Evolutionary conservation across 2,113 vertebrate species (phyloP).

Genomic region (Cynoglossus semilaevis): DNA sequence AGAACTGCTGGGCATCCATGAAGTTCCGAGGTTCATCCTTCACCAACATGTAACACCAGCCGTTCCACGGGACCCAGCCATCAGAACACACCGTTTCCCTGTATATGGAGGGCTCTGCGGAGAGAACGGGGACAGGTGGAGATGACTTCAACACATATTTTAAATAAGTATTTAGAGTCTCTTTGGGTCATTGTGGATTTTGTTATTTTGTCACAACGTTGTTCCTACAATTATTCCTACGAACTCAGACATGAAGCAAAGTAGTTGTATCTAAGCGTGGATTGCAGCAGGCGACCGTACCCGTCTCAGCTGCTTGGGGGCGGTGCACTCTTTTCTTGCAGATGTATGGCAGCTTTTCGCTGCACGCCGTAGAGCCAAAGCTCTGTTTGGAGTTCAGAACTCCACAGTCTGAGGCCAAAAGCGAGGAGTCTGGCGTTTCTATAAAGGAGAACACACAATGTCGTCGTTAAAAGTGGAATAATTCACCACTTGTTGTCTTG

Average conservation of each 20-base stretch:
- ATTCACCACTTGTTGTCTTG: neutral
- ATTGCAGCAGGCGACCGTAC: conserved; percentile 23
- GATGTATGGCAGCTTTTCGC: conserved; percentile 82
- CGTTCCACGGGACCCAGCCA: conserved; percentile 82
- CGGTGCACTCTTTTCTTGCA: conserved; percentile 77
- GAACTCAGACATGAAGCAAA: neutral
- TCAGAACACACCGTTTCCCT: conserved; percentile 78
- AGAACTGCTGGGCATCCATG: conserved; percentile 62
- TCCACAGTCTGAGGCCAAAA: conserved; percentile 82
- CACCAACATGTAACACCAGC: conserved; percentile 84
- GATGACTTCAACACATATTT: neutral
- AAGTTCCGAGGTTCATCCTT: conserved; percentile 61
- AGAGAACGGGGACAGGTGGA: neutral
- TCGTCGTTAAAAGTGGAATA: neutral
- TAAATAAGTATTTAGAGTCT: too few relatives aligned
- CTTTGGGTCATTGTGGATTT: too few relatives aligned
- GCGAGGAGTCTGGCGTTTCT: conserved; percentile 72
- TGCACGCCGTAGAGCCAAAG: conserved; percentile 80
- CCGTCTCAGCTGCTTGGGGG: conserved; percentile 31
- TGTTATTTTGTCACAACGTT: too few relatives aligned
- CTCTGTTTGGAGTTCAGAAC: conserved; percentile 74
- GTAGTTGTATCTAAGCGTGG: too few relatives aligned
- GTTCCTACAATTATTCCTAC: too few relatives aligned
- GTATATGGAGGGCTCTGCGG: conserved; percentile 77
- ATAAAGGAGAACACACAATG: conserved; percentile 16